Evolutionary conservation across 2,888 invertebrate species (phyloP), one percentile per base, ranked within the genome.

Genomic region (Xanthorhoe designata): DNA sequence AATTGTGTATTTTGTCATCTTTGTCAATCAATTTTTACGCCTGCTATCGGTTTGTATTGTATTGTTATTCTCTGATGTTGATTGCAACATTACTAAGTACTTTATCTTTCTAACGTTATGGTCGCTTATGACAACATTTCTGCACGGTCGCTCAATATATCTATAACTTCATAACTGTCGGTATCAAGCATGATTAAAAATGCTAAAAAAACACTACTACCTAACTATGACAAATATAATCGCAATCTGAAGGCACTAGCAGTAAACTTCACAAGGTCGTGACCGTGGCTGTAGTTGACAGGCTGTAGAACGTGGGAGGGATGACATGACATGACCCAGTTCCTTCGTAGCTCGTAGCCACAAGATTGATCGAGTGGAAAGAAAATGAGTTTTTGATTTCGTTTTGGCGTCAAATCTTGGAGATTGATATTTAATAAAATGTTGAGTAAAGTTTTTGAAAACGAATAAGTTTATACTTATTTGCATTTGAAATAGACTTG

Each of bases 201-300:
- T 42, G 38, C 10, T 13, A 13, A 42, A 42, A 42, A 13, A 13
- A 9, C 35, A 45, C 1, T 47, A 17, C 17, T 47, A 13, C 47
- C 7, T n/a, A 17, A 49, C n/a, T n/a, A n/a, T n/a, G n/a, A n/a
- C n/a, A 29, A 42, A 10, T 10, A 42, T 42, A 17, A 49, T 17
- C 17, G 45, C n/a, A 55, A 38, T 42, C 53, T 52, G 55, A 10
- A 15, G 24, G 32, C 49, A 49, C 5, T 38, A 24, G 53, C 15
- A 60, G 38, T 42, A 52, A 32, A 38, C 32, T 53, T 56, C 15
- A 42, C 52, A 60, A 68, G 64, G 67, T 58, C 64, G 50, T 53
- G 64, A 61, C 68, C 68, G 53, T 57, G 68, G 57, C 64, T 64
- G 61, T 55, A 60, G 47, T 52, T 65, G 61, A 65, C 68, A 68